Evolutionary conservation across 2,113 vertebrate species (phyloP), one percentile per base, ranked within the genome.

Genomic region (Ia io): DNA sequence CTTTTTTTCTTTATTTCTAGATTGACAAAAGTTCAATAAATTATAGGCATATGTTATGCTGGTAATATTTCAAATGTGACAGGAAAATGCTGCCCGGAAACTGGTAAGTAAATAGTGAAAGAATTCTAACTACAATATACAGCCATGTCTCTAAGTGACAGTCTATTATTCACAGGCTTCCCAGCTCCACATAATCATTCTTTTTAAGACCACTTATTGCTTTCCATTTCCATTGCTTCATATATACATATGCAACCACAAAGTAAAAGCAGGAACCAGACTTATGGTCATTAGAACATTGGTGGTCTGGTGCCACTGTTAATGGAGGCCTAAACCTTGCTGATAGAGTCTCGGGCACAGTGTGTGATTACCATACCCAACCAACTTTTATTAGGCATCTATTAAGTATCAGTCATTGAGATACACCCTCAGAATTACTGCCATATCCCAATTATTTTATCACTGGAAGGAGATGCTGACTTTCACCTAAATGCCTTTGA

Each of bases 31-130:
- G 74, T 91, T 73, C 13, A 69, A 71, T 93, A 88, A 82, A 49
- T 40, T 84, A 59, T 9, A 89, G 23, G 25, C 28, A 32, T 56
- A 42, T 71, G 53, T 87, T 84, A 78, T 42, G 32, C 14, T 28
- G 40, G 8, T 77, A 83, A 16, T 49, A 71, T 80, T 90, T 91
- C 71, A 79, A 93, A 90, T 65, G 28, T 56, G 85, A 74, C n/a
- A 53, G 2, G 14, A 69, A 92, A 91, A 97, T 70, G 40, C 51
- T 84, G 30, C 67, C 63, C 11, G n/a, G n/a, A 95, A 95, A 84
- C 32, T 71, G 49, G 56, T 76, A 88, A 84, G 30, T 71, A 88
- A 83, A 69, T 32, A 10, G 3, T 69, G 11, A 90, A 95, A 78
- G 53, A 93, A 91, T 47, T 65, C 44, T 76, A 91, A 93, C 9